phyloP scores from a whole-genome alignment of 1,140 invertebrate genomes.

The Hesperophylax magnus region DNA sequence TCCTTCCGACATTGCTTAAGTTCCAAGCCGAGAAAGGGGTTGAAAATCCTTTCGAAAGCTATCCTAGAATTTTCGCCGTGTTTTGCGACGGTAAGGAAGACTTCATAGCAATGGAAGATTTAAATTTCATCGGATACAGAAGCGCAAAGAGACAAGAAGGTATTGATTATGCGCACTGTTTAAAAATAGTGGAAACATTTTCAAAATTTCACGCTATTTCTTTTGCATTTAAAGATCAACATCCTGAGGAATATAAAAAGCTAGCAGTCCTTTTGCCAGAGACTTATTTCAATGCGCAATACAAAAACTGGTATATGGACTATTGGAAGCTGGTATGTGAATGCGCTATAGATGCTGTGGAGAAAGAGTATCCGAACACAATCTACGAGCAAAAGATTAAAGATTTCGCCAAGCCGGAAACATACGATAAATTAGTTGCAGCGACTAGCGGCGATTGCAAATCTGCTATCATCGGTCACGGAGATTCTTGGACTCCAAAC shows the following conservation, averaged over 20 bases:
- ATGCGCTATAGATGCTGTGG: slow-evolving; percentile 75
- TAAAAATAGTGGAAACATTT: slow-evolving; percentile 72
- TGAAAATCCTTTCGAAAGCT: slow-evolving; percentile 70
- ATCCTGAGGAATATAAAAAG: slow-evolving; percentile 71
- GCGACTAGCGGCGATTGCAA: slow-evolving; percentile 59
- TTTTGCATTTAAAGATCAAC: slow-evolving; percentile 77
- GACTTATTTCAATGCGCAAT: slow-evolving; percentile 73
- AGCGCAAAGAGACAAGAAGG: slow-evolving; percentile 68
- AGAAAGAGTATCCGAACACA: slow-evolving; percentile 74
- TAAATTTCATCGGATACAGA: slow-evolving; percentile 70
- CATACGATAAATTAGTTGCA: slow-evolving; percentile 62
- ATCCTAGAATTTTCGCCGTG: slow-evolving; percentile 70
- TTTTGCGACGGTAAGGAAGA: slow-evolving; percentile 76
- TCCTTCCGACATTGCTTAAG: slow-evolving; percentile 65
- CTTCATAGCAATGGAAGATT: slow-evolving; percentile 78
- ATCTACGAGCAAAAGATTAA: slow-evolving; percentile 72
- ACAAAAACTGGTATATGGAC: slow-evolving; percentile 75
- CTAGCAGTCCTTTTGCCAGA: slow-evolving; percentile 66
- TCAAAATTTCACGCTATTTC: slow-evolving; percentile 80
- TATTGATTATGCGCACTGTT: slow-evolving; percentile 69
- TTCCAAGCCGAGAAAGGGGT: slow-evolving; percentile 67
- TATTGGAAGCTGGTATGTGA: slow-evolving; percentile 72
- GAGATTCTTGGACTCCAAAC: slow-evolving; percentile 83
- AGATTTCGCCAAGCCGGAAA: slow-evolving; percentile 69
- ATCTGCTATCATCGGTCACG: slow-evolving; percentile 76